Base-by-base conservation (phyloP, 2,888 invertebrate species). In the Meandrusa payeni region DNA sequence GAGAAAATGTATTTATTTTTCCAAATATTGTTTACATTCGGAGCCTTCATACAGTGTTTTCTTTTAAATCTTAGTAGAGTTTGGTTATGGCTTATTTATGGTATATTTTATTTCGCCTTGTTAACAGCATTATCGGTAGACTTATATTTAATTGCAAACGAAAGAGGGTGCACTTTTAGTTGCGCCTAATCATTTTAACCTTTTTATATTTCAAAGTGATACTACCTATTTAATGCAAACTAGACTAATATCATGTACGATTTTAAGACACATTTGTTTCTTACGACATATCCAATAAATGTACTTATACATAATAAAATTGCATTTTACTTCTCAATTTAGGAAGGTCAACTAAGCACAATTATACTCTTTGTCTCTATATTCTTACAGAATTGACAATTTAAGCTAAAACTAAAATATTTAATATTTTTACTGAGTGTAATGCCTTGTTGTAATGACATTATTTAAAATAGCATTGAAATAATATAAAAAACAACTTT, bases 1-100 rank as follows among this genome's bases (percentile, higher is more conserved):
- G 86, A 86, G 59, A 86, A 86, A 69, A 83, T 86, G 81, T 83
- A 86, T 54, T 62, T 86, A 46, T 82, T 82, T 62, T 85, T 86
- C 64, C 86, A 86, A 85, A 85, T 86, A 55, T 57, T 83, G 46
- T 85, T 86, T 53, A 80, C 82, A 0, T 86, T 86, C 64, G 86
- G 86, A 45, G 86, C 86, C 23, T 81, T 86, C 50, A 55, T 86
- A 47, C 86, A 86, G 60, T 85, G 85, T 66, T 83, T 86, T 58
- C 57, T 86, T 48, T 59, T 85, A 50, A 85, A 86, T 60, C 64
- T 85, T 44, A 59, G 68, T 39, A 69, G 65, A 59, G 71, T 83
- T 47, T 81, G 77, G 80, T 48, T 82, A 49, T 85, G 86, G 86
- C 55, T 86, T 55, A 68, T 80, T 44, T 86, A 85, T 47, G 85